Base-by-base conservation (phyloP, 2,888 invertebrate species). In the Cylloceria caligata region DNA sequence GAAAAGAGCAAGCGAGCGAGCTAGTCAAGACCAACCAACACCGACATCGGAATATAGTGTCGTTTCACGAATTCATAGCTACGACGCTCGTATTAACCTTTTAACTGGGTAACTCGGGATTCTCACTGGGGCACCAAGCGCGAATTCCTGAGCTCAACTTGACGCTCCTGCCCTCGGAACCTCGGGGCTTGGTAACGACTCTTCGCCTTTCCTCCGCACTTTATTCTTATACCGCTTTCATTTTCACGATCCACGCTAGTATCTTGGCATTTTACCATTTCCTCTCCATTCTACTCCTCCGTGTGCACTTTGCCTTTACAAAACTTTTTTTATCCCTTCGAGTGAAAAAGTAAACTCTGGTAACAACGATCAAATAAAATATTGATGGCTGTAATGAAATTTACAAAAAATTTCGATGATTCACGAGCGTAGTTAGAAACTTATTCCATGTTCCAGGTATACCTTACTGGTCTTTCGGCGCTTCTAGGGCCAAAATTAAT, bases 41-140 rank as follows among this genome's bases (percentile, higher is more conserved):
- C 7, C 4, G 45, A 47, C n/a, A 21, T 34, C 21, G 42, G 24
- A 19, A 75, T 57, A 49, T 65, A 71, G 71, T 55, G 57, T 73
- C 42, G 47, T 72, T 73, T 65, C 71, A n/a, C 69, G 55, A 73
- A 72, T 80, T 76, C 71, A 73, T 64, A 62, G 57, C 64, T 45
- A 24, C 60, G 75, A 49, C 45, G 71, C 60, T 39, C 71, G 60
- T 67, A 83, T 80, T 75, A 80, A 76, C 72, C 75, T 80, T 80
- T 80, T 80, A 80, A 79, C 72, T 64, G 72, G 57, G 60, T 76
- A 62, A 47, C 60, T 76, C 34, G 39, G 68, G 27, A 49, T 69
- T 45, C 42, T 62, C 49, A 45, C 36, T 42, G 16, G 60, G n/a
- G 34, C 62, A 60, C 47, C 5, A 34, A 55, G 74, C 62, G 19